Base-by-base conservation (phyloP, 2,888 invertebrate species). In the Drosophila kambysellisi region DNA sequence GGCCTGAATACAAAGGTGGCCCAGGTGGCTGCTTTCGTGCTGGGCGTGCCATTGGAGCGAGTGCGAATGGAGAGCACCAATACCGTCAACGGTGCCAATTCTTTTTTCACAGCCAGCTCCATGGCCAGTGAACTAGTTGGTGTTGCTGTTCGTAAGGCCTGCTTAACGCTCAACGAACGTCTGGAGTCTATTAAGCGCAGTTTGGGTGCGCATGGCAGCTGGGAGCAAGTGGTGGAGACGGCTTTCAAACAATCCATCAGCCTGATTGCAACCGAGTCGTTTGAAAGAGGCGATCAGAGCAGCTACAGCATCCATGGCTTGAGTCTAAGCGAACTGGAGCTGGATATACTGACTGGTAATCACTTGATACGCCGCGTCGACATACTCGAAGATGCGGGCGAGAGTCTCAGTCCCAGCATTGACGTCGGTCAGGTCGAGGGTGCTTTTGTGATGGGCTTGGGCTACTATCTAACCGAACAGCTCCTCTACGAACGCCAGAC, bases 351-450 rank as follows among this genome's bases (percentile, higher is more conserved):
- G 48, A 97, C 97, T 0, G 97, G 97, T 1, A 96, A 96, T 86
- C 95, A 95, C 85, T 94, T 95, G 74, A 92, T 96, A 11, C 92
- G 91, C 11, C 94, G 96, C 76, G 96, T 96, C 0, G 96, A 97
- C 91, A 92, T 97, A 15, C 91, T 96, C 5, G 96, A 96, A 91
- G 97, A 97, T 89, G 94, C 95, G 8, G 97, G 97, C 4, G 94
- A 95, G 74, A 96, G 96, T 91, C 92, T 97, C 60, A 96, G 94
- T 93, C 96, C 96, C 7, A 93, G 94, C 84, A 94, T 97, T 51
- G 97, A 97, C 91, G 93, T 97, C 54, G 96, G 95, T 7, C 97
- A 97, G 93, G 95, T 96, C 4, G 96, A 96, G 93, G 97, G 97
- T 1, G 96, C 96, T 0, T 97, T 97, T 79, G 93, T 96, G 0